Evolutionary conservation across 1,140 invertebrate species (phyloP), one percentile per base, ranked within the genome.

Genomic region (Ceratoteleas bidentatus): DNA sequence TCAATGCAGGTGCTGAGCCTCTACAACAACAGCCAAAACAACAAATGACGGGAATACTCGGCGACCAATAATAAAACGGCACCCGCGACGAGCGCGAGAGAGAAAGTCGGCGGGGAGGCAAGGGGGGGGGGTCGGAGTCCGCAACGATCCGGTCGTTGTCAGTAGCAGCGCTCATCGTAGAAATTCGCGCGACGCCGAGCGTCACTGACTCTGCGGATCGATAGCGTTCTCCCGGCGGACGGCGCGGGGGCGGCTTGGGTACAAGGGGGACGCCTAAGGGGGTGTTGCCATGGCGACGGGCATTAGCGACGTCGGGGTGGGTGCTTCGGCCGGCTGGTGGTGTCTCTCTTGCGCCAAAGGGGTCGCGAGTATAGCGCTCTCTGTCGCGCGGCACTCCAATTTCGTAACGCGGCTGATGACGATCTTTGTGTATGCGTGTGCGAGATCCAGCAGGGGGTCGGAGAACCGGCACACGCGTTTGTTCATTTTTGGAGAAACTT

Each of bases 271-370:
- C 87, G 89, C 87, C 88, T 89, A 85, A 82, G 87, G 88, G 88
- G 89, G 89, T 88, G 90, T 91, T 89, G 78, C 90, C 87, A 91
- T 91, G 88, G 68, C 73, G 77, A 90, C 79, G 65, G 56, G 87
- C 86, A 88, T 89, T 88, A 87, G 72, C 70, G 79, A 62, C 70
- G 76, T 72, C 82, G 85, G 85, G 85, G 87, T 88, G 86, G 85
- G 85, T 86, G 75, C 81, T 84, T 52, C 65, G 53, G 50, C 69
- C 70, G 81, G 81, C 78, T 47, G 69, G 40, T 56, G 6, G 6
- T 62, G 65, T 49, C 57, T 15, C 52, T 81, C 52, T 47, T 36
- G 54, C 49, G 43, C n/a, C 43, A 11, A 45, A 8, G 3, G 7
- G 8, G 43, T 34, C 13, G 15, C 33, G 33, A 0, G 43, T 68